These are phyloP conservation scores for Anorthoa munda DNA, from an alignment of 2,888 invertebrate genomes.

Conservation along the genomic window DNA sequence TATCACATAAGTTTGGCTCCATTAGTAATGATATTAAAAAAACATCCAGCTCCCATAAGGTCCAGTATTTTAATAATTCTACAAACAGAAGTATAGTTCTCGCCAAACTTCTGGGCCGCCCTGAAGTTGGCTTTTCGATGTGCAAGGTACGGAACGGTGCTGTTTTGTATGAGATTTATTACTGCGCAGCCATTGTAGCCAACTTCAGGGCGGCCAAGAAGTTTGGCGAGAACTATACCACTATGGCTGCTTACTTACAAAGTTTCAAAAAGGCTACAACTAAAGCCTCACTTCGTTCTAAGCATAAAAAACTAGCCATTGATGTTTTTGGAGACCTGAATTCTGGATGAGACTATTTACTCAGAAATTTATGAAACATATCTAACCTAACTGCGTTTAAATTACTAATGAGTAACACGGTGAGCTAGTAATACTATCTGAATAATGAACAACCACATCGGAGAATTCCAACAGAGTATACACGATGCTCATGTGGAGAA, in stretches of 20 bases:
- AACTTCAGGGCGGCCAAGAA: no score
- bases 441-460: constrained; percentile 42
- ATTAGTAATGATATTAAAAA: background rate
- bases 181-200: no score
- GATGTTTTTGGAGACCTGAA: background rate
- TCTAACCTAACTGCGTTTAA: background rate
- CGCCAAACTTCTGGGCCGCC: no score
- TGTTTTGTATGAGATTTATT: no score
- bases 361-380: constrained; percentile 10
- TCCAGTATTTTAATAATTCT: background rate
- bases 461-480: constrained; percentile 46
- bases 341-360: background rate
- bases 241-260: background rate
- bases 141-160: no score
- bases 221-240: no score
- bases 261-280: background rate
- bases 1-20: background rate
- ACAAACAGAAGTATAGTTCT: background rate
- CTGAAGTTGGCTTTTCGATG: no score
- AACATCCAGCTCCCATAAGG: no score
- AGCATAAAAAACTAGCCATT: background rate
- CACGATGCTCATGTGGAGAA: constrained; percentile 63
- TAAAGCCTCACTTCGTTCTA: background rate
- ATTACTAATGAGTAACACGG: constrained; percentile 33
- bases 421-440: constrained; percentile 34